Evolutionary conservation across 2,888 invertebrate genomes (phyloP), one percentile per base, ranked within the genome.

Genomic region (Apantesis nais): DNA sequence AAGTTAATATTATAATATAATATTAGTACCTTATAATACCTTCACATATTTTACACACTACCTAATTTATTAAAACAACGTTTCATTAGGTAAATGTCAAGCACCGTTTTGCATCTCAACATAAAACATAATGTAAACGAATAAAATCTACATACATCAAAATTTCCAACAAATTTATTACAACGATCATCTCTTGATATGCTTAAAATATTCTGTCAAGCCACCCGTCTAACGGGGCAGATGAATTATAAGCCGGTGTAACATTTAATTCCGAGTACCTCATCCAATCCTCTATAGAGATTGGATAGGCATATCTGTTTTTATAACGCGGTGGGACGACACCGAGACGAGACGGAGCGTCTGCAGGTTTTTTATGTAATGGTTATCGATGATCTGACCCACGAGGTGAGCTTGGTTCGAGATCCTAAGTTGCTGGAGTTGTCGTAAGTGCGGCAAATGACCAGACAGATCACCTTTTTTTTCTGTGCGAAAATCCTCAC

Each of bases 231-330:
- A 69, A 65, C 25, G 64, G 31, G 25, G 60, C 60, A 65, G 65
- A 69, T 44, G 64, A 69, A 69, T 69, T 69, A 65, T 60, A 70
- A 44, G 44, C 55, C 34, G 61, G 31, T 66, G 66, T 39, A 52
- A 31, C 69, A 37, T 41, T 39, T 70, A 70, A 70, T 66, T 62
- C 61, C 62, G 66, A 29, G 62, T 31, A 66, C 66, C 55, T 55
- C 29, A 22, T 39, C 55, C 61, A 65, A 48, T 70, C 65, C 66
- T 8, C 69, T 48, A 65, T 62, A 16, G 66, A 62, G 61, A 37
- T 48, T 4, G 66, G 41, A 29, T n/a, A 64, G 44, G 14, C 12
- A 60, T 44, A 2, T 5, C 5, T 34, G 5, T 55, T 5, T 67
- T 67, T 67, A 67, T n/a, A 67, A 22, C 14, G 16, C 8, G 3